Evolutionary conservation across 2,888 invertebrate species (phyloP), one percentile per base, ranked within the genome.

Genomic region (Rhabditophanes sp.): DNA sequence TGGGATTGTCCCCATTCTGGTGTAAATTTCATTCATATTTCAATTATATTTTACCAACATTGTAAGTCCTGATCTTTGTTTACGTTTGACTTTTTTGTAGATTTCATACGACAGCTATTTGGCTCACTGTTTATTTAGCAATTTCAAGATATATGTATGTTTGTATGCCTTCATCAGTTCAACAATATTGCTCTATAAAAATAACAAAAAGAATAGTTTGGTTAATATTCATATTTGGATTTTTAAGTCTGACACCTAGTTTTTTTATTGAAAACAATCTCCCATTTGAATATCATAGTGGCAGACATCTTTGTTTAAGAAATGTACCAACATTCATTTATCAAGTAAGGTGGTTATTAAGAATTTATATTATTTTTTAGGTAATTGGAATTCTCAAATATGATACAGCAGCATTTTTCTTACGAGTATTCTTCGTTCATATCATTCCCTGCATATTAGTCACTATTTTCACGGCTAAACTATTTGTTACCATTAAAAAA

Each of bases 71-170:
- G n/a, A n/a, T n/a, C n/a, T n/a, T n/a, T n/a, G n/a, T n/a, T n/a
- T n/a, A n/a, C n/a, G n/a, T n/a, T n/a, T n/a, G n/a, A n/a, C n/a
- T n/a, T n/a, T n/a, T n/a, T n/a, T n/a, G n/a, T n/a, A n/a, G n/a
- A 26, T 14, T 26, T n/a, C 15, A 25, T 28, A n/a, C 41, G 12
- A 82, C 82, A 52, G 82, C 83, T 50, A 83, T 85, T 42, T 87
- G 85, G 85, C 69, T 87, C 54, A 87, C 87, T 0, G 71, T 87
- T 46, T 81, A 82, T 1, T 69, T 87, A 44, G 87, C 85, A 0
- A 79, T 82, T 12, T 87, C 88, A 69, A 73, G 87, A 42, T 88
- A 87, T 70, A 82, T 88, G 56, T 87, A 84, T 69, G 84, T 88
- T 2, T 87, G 87, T 64, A 82, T 85, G 66, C 82, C 84, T 0